Conservation (phyloP, 2,113 vertebrate genomes). For the Taxidea taxus region DNA sequence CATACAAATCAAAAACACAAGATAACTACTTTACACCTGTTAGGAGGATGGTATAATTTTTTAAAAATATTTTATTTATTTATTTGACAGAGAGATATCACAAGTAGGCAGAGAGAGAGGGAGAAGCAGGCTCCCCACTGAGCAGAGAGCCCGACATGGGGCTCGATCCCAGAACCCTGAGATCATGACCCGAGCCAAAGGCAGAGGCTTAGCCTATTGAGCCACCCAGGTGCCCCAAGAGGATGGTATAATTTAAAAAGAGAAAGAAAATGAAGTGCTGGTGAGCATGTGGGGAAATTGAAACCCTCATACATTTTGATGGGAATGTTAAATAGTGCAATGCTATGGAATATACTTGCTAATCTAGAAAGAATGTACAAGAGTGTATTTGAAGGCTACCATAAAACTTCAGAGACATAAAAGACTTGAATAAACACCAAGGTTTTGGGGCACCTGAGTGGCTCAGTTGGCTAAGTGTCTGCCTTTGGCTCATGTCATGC, state of each 20-base stretch:
- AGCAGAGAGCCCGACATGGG: no score
- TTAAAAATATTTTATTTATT: no score
- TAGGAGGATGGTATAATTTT: neutral
- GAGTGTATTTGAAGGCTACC: neutral
- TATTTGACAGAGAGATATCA: no score
- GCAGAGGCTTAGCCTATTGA: no score
- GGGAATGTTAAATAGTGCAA: neutral
- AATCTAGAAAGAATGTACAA: neutral
- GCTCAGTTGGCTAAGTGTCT: no score
- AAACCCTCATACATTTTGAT: neutral
- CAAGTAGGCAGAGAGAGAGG: no score
- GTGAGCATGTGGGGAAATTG: neutral
- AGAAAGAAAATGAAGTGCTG: neutral
- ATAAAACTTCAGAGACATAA: neutral
- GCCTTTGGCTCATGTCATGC: no score
- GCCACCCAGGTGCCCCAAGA: no score
- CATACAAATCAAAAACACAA: neutral
- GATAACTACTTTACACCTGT: neutral
- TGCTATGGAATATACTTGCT: neutral
- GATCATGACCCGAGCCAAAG: no score
- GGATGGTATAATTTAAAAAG: neutral
- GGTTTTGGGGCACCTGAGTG: neutral
- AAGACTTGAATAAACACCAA: neutral
- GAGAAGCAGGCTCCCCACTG: no score
- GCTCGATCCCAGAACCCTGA: no score